These are phyloP conservation scores for Colaptes auratus DNA, from an alignment of 2,113 vertebrate genomes.

Conservation along the genomic window DNA sequence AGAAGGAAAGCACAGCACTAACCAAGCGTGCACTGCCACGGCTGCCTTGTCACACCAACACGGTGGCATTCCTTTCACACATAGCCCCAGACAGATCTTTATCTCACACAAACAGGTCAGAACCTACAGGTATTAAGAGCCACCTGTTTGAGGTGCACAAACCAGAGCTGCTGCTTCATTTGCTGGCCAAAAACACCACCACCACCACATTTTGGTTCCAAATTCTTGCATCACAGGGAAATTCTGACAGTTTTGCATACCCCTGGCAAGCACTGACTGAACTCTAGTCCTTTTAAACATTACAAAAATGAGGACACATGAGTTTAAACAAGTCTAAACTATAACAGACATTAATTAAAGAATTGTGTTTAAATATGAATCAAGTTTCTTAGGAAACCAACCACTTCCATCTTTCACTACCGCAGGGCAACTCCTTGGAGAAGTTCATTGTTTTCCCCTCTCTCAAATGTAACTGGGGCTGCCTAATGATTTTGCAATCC, in stretches of 20 bases:
- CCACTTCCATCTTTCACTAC: not conserved
- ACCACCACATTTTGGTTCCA: not conserved
- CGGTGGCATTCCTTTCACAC: not conserved
- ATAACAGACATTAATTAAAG: not conserved
- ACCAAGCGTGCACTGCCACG: not conserved
- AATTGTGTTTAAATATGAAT: not conserved
- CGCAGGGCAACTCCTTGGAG: not conserved
- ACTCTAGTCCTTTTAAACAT: not conserved
- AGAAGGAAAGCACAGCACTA: slow-evolving; percentile 8
- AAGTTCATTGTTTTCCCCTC: not conserved
- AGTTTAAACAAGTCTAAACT: not conserved
- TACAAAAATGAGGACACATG: not conserved
- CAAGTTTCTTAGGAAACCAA: not conserved
- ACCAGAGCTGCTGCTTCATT: not conserved
- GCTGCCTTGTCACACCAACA: not conserved
- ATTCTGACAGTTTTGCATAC: not conserved
- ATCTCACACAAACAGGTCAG: not conserved
- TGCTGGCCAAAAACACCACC: not conserved
- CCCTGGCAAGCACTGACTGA: not conserved
- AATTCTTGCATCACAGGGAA: not conserved
- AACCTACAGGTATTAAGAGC: not conserved
- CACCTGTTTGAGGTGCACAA: not conserved
- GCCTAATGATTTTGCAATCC: not conserved
- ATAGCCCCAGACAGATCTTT: not conserved
- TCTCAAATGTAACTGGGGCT: not conserved